Percentiles rank a stretch among this genome's conserved stretches.
Evolutionary conservation across 2,888 invertebrate genomes (phyloP).

Genomic region (Ariolimax columbianus): DNA sequence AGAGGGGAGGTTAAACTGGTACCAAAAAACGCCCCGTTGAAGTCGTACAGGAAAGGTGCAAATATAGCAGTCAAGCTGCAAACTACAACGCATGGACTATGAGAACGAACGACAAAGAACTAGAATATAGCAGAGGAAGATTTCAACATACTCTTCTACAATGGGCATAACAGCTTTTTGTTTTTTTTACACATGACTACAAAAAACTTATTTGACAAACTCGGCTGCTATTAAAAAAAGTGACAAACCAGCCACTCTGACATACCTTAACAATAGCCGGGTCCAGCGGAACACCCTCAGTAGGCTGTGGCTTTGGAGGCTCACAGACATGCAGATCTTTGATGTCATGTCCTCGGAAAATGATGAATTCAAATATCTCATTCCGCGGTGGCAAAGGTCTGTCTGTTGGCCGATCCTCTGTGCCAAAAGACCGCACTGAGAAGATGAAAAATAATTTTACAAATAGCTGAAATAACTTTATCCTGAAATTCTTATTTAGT

Average conservation of each 20-base stretch:
- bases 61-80: too few relatives aligned
- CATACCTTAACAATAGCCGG: conserved; percentile 94
- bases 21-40: too few relatives aligned
- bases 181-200: too few relatives aligned
- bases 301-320: conserved; percentile 83
- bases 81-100: too few relatives aligned
- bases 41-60: too few relatives aligned
- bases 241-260: not conserved
- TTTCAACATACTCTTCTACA: too few relatives aligned
- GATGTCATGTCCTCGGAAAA: conserved; percentile 98
- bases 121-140: too few relatives aligned
- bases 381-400: conserved; percentile 97
- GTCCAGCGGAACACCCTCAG: conserved; percentile 86
- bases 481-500: too few relatives aligned
- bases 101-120: too few relatives aligned
- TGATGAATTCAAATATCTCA: conserved; percentile 98
- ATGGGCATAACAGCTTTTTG: too few relatives aligned
- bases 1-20: too few relatives aligned
- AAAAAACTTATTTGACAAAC: too few relatives aligned
- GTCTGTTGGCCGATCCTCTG: conserved; percentile 97
- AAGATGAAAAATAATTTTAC: conserved; percentile 14
- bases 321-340: conserved; percentile 96
- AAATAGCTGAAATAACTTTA: not conserved
- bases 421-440: conserved; percentile 97
- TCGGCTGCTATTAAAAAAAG: not conserved